phyloP scores from a whole-genome alignment of 2,888 invertebrate species.

The Philhelius pedissequus region DNA sequence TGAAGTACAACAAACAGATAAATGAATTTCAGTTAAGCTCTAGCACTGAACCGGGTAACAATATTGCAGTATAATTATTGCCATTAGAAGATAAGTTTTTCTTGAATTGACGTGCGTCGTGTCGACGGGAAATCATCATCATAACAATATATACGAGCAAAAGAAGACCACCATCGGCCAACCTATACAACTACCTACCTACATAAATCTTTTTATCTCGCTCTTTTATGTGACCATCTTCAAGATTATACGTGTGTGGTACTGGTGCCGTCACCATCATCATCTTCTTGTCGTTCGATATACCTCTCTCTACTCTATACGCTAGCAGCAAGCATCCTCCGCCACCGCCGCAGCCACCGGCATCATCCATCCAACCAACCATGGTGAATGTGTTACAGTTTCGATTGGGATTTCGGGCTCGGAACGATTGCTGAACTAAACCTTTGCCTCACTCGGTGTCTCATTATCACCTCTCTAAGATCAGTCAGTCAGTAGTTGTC shows the following conservation, averaged over 20 bases:
- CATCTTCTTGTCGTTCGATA: slow-evolving; percentile 8
- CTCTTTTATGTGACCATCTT: background rate
- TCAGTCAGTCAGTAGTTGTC: slow-evolving; percentile 56
- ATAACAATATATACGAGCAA: background rate
- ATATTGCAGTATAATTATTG: slow-evolving; percentile 72
- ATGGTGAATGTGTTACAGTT: slow-evolving; percentile 62
- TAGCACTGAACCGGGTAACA: slow-evolving; percentile 79
- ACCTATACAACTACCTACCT: background rate
- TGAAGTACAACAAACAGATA: slow-evolving; percentile 76
- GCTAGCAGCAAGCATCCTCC: too few relatives aligned
- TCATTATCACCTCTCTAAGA: slow-evolving; percentile 68
- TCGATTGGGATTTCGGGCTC: slow-evolving; percentile 63
- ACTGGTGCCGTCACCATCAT: background rate
- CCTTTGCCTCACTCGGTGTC: slow-evolving; percentile 47
- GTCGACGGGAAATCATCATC: slow-evolving; percentile 41
- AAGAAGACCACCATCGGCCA: slow-evolving; percentile 49
- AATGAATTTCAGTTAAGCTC: slow-evolving; percentile 78
- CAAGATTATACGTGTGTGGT: slow-evolving; percentile 16
- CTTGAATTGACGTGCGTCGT: slow-evolving; percentile 58
- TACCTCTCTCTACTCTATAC: background rate
- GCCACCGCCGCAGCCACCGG: background rate
- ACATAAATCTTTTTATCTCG: background rate
- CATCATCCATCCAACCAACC: background rate
- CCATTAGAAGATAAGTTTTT: slow-evolving; percentile 62
- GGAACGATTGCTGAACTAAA: slow-evolving; percentile 32